These are phyloP conservation scores for Stigmatopora nigra DNA, from an alignment of 2,113 vertebrate species.

Conservation along the genomic window DNA sequence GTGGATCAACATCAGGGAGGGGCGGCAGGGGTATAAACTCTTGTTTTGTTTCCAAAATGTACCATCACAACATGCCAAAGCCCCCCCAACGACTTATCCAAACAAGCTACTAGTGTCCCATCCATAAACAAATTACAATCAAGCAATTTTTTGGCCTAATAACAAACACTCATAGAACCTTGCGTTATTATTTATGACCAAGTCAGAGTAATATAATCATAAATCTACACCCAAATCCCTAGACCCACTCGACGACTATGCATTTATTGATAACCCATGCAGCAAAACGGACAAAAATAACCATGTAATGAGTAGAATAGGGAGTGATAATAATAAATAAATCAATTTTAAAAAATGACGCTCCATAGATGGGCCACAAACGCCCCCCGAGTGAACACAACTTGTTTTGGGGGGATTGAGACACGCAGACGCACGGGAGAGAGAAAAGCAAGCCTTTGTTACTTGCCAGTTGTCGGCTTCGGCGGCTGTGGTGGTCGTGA, in stretches of 20 bases:
- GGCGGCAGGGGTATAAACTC: background rate
- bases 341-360: slow-evolving; percentile 8
- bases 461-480: slow-evolving; percentile 66
- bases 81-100: slow-evolving; percentile 45
- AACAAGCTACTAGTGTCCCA: slow-evolving; percentile 34
- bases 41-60: slow-evolving; percentile 8
- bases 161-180: background rate
- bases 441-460: slow-evolving; percentile 65
- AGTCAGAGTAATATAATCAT: slow-evolving; percentile 27
- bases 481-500: slow-evolving; percentile 20
- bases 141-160: background rate
- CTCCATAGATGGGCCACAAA: slow-evolving; percentile 43
- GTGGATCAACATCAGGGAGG: background rate
- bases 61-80: slow-evolving; percentile 35
- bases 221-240: slow-evolving; percentile 49
- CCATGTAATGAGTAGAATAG: slow-evolving; percentile 40
- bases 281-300: slow-evolving; percentile 33
- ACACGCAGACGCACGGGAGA: slow-evolving; percentile 19
- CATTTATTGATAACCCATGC: slow-evolving; percentile 49
- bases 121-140: slow-evolving; percentile 3
- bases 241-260: slow-evolving; percentile 43
- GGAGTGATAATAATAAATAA: background rate
- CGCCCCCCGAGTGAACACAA: slow-evolving; percentile 55
- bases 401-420: slow-evolving; percentile 48
- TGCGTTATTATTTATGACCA: slow-evolving; percentile 18